Evolutionary conservation across 2,113 vertebrate species (phyloP).

Genomic region (Tetrao urogallus): DNA sequence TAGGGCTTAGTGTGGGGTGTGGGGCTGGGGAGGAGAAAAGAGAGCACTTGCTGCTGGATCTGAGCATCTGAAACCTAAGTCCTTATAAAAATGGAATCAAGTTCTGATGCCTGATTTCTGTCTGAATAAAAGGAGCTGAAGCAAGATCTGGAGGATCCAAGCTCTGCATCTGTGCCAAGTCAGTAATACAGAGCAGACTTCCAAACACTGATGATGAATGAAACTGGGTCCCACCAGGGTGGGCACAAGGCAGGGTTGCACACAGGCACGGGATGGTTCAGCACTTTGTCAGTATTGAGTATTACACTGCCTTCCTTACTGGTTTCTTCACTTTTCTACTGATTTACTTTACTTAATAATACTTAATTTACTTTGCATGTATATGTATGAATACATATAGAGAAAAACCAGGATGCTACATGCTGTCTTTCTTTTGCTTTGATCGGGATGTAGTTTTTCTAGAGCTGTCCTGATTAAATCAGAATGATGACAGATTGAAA

Average conservation of each 20-base stretch:
- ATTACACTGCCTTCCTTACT: neutral
- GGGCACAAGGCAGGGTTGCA: neutral
- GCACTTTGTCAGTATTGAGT: too few species aligned
- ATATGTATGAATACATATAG: neutral
- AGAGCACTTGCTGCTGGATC: neutral
- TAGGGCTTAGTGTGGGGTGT: neutral
- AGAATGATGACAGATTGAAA: conserved; percentile 12
- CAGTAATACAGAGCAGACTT: neutral
- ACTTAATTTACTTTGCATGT: neutral
- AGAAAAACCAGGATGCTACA: neutral
- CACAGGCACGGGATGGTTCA: neutral
- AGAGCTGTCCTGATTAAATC: conserved; percentile 56
- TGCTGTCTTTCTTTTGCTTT: conserved; percentile 9
- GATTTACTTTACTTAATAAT: neutral
- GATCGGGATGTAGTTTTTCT: conserved; percentile 16
- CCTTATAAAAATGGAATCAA: neutral
- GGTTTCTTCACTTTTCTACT: neutral
- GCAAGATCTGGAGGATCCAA: neutral
- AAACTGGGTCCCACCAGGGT: neutral
- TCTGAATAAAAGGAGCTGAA: neutral
- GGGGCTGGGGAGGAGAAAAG: neutral
- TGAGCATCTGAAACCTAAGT: neutral
- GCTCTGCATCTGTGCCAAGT: neutral
- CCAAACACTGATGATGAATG: neutral
- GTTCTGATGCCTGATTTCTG: neutral